Conservation (phyloP, 2,888 invertebrate genomes). For the Agapostemon virescens region DNA sequence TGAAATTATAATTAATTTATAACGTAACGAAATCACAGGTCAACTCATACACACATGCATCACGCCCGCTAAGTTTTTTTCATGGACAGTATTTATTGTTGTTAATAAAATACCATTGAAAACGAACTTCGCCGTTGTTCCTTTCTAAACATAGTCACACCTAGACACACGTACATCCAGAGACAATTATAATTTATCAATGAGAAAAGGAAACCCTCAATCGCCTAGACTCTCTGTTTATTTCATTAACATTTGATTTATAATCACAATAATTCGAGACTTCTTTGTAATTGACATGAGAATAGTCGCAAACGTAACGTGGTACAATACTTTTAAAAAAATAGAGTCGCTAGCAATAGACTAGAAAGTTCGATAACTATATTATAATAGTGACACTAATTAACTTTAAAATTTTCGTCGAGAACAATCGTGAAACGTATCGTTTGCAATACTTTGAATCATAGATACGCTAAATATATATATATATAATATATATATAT, state of each 20-base stretch:
- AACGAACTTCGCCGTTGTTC: constrained; percentile 20
- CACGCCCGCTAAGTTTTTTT: constrained; percentile 67
- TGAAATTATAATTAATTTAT: constrained; percentile 40
- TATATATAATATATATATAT: too few relatives aligned
- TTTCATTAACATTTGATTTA: constrained; percentile 68
- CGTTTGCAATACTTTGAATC: constrained; percentile 10
- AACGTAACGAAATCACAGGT: constrained; percentile 45
- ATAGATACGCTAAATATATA: constrained; percentile 14
- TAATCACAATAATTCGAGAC: constrained; percentile 69
- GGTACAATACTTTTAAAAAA: constrained; percentile 65
- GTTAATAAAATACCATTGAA: constrained; percentile 73
- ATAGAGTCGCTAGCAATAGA: constrained; percentile 67
- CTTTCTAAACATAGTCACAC: neutral
- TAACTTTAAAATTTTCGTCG: constrained; percentile 49
- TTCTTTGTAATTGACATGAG: constrained; percentile 68
- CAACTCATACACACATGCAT: constrained; percentile 53
- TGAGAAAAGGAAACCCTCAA: neutral
- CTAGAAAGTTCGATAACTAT: constrained; percentile 63
- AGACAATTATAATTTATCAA: neutral
- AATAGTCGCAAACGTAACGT: constrained; percentile 72
- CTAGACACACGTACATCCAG: neutral
- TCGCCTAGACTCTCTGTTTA: constrained; percentile 64
- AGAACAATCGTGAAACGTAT: constrained; percentile 20
- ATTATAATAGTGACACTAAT: constrained; percentile 57
- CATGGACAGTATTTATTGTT: constrained; percentile 78